Evolutionary conservation across 2,113 vertebrate species (phyloP), one percentile per base, ranked within the genome.

Genomic region (Xiphophorus hellerii): DNA sequence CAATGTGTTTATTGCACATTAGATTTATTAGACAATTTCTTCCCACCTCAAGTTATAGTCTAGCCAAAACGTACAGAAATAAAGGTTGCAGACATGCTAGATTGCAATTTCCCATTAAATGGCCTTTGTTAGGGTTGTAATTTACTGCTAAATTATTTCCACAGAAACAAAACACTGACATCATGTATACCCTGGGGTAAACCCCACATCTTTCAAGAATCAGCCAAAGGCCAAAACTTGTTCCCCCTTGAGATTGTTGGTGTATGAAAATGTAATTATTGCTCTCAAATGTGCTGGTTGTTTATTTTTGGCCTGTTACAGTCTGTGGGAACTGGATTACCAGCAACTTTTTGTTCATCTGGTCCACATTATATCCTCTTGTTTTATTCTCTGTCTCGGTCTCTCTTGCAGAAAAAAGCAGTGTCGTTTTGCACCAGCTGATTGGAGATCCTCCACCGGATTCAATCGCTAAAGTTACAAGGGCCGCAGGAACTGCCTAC

Each of bases 401-500:
- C 10, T 48, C 60, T 72, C 89, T 80, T 78, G 31, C 94, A 98
- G 97, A 93, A 17, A 88, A 83, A 1, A 27, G 79, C 0, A 94
- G 95, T 69, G 85, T 98, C 78, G 94, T 95, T 61, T 94, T 99
- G 58, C 92, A 92, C 35, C 96, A 97, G 90, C 92, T 99, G n/a
- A 94, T 99, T 0, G 96, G 96, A 77, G 95, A 96, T 66, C 95
- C 94, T 0, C 93, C 85, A 0, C 94, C 95, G 0, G 87, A 92
- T 37, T 88, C 95, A 14, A 92, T 97, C 83, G 79, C 80, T 7
- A 90, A 77, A 62, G 80, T 92, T 1, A 77, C 85, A 0, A 95
- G 95, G 30, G 95, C 95, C 0, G 94, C 93, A 1, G 90, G 85
- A 20, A 74, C 77, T 0, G 93, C 93, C 64, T 99, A 96, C 0